Evolutionary conservation across 2,797 vertebrate species (phyloP), one percentile per base, ranked within the genome.

Genomic region (Megaceryle alcyon): DNA sequence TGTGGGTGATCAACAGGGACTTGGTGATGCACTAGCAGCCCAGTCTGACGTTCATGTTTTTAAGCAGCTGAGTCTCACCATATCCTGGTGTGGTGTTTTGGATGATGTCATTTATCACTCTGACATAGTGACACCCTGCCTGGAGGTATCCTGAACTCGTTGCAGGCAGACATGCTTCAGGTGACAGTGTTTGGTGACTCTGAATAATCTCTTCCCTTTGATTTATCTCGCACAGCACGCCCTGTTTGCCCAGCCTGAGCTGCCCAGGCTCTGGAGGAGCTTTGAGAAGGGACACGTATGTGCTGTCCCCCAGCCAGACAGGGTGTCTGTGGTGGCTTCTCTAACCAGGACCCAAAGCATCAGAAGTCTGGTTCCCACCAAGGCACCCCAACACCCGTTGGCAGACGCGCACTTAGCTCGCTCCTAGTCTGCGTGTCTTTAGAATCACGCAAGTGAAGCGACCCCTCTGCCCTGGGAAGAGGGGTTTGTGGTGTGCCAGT

Each of bases 281-380:
- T 20, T 23, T 16, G 35, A 29, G 25, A 23, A 8, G 14, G 22
- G 14, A n/a, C 10, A 5, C 0, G 1, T 2, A 1, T 0, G 1
- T 1, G 2, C 41, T 41, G 25, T 78, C 41, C 43, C 26, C 39
- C 17, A 16, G 48, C 43, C 25, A 51, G n/a, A 29, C 48, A 26
- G 60, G 14, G 22, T 5, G 2, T 23, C n/a, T 41, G 37, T 44
- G 70, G 26, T 66, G 53, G 51, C 35, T 41, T 19, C 44, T 61
- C 17, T 49, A n/a, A 15, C 51, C 5, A 6, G 25, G 25, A 23
- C 3, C 14, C 48, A 16, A 4, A 51, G 20, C 41, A 11, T 26
- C 48, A 23, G 14, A 48, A 61, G 10, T 29, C 54, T 3, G 3
- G 20, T 35, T 35, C 35, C 35, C 46, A 7, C 11, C 7, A 3